Conservation (phyloP, 2,888 invertebrate species). For the Sesia apiformis region DNA sequence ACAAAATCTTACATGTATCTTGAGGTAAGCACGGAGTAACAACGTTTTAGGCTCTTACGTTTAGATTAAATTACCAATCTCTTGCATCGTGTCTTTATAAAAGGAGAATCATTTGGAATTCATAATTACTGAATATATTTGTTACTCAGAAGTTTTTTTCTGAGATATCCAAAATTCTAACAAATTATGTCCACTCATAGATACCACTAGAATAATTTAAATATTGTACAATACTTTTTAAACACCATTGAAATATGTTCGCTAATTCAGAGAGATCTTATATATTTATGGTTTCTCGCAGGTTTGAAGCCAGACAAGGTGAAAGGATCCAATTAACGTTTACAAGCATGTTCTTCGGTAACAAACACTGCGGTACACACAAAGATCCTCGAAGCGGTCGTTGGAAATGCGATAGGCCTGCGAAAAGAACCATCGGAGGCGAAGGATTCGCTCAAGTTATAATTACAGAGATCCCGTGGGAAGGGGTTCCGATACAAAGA, state of each 20-base stretch:
- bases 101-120: too few species aligned
- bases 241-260: too few species aligned
- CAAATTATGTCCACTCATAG: too few species aligned
- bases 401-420: conserved; percentile 79
- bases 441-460: conserved; percentile 77
- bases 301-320: conserved; percentile 80
- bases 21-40: conserved; percentile 55
- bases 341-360: conserved; percentile 80
- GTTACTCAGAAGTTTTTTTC: too few species aligned
- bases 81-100: too few species aligned
- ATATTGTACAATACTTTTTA: too few species aligned
- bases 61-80: not conserved
- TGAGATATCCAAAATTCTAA: too few species aligned
- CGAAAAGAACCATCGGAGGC: conserved; percentile 55
- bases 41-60: not conserved
- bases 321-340: conserved; percentile 82
- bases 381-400: conserved; percentile 80
- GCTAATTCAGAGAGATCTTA: too few species aligned
- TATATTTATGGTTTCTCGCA: conserved; percentile 14
- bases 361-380: conserved; percentile 78
- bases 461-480: conserved; percentile 82
- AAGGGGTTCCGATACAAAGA: conserved; percentile 77
- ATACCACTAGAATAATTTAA: too few species aligned
- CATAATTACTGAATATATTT: too few species aligned
- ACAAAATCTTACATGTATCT: conserved; percentile 82